Base-by-base conservation (phyloP, 2,888 invertebrate genomes). In the Lithodes maja region DNA sequence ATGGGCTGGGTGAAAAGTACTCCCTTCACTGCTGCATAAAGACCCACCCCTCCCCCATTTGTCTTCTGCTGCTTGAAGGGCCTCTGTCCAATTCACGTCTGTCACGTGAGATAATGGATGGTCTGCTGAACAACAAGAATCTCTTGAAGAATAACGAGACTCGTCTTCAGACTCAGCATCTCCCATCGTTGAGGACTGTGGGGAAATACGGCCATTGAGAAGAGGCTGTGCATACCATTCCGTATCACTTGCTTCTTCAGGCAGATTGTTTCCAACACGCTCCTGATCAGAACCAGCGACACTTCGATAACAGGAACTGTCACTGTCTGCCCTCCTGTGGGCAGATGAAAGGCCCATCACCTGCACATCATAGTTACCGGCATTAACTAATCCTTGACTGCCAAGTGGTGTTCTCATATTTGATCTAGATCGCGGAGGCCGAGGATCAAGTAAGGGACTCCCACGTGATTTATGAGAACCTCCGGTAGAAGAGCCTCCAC, bases 111-210 rank as follows among this genome's bases (percentile, higher is more conserved):
- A 87, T 17, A 85, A 83, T 12, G 87, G 82, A 49, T 87, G 87
- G 55, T 88, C 83, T n/a, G 82, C 83, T 3, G 90, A 90, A 61
- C 87, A 87, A 69, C 87, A 87, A 2, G 90, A 90, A n/a, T 87
- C 85, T 7, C 87, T 83, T 9, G 87, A 90, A 17, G 87, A 87
- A 17, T 85, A 85, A n/a, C 83, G 87, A 52, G 87, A 87, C 54
- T 91, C 89, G 71, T 91, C 91, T 79, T 89, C 89, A 15, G 86
- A 86, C 68, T 91, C 91, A 7, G 90, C 91, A 53, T 91, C 91
- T 1, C 91, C 91, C 69, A 91, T 71, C 33, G 90, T 85, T 7
- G 91, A 91, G 17, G 91, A 91, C 75, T 90, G 85, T 3, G 91
- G 91, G 12, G 91, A 91, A 50, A 85, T 84, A 50, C 88, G 80